Evolutionary conservation across 2,888 invertebrate genomes (phyloP).

Genomic region (Drosophila limbata): DNA sequence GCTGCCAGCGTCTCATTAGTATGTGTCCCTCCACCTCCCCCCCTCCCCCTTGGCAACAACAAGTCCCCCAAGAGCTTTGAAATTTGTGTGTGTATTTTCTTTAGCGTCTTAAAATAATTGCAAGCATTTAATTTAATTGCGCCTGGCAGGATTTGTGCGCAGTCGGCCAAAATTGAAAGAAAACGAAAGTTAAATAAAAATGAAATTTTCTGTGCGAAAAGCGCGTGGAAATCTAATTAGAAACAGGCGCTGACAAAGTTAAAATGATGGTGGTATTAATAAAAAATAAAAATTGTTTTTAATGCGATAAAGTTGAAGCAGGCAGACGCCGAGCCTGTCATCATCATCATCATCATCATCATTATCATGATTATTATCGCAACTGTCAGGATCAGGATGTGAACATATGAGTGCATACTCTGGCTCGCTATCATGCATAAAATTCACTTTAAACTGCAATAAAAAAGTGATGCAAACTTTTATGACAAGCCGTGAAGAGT

Average conservation of each 20-base stretch:
- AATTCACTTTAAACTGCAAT: conserved; percentile 72
- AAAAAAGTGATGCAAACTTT: conserved; percentile 64
- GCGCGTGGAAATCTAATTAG: conserved; percentile 76
- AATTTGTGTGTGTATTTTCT: conserved; percentile 57
- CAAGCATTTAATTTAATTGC: conserved; percentile 80
- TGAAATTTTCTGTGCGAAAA: conserved; percentile 60
- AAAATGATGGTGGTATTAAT: conserved; percentile 58
- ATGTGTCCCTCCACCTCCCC: background rate
- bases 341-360: conserved; percentile 34
- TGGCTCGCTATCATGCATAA: conserved; percentile 43
- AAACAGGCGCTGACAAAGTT: conserved; percentile 69
- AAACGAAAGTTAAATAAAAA: conserved; percentile 36
- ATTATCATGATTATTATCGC: conserved; percentile 34
- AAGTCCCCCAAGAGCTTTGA: conserved; percentile 11
- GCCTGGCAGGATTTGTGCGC: conserved; percentile 66
- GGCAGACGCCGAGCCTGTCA: conserved; percentile 39
- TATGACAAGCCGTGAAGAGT: conserved; percentile 6
- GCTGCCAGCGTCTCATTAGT: conserved; percentile 56
- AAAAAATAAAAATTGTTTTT: conserved; percentile 47
- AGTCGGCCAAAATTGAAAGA: conserved; percentile 34
- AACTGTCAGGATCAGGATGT: conserved; percentile 35
- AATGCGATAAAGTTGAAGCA: conserved; percentile 54
- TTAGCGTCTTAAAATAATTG: conserved; percentile 77
- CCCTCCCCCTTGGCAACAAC: background rate
- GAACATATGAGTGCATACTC: conserved; percentile 44